These are phyloP conservation scores for Platanista minor DNA, from an alignment of 2,113 vertebrate genomes.

Conservation along the genomic window DNA sequence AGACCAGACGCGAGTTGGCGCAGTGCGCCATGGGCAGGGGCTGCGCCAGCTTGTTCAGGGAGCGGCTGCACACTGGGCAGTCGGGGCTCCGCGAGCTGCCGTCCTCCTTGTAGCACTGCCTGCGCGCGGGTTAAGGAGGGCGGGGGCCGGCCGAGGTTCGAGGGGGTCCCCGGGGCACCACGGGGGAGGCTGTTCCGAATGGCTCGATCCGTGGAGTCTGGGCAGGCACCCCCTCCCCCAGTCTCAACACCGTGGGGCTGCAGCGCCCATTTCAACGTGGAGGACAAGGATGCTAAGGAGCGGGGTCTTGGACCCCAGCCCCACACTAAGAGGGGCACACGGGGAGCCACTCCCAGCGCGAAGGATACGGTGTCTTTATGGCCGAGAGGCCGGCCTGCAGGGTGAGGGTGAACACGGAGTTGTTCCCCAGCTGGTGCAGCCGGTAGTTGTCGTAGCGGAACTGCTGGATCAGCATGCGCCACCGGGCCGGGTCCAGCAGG, in stretches of 20 bases:
- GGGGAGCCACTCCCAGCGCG: rapidly evolving
- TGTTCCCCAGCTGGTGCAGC: constrained; percentile 98
- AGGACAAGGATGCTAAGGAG: too few species aligned
- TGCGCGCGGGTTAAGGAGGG: constrained; percentile 79
- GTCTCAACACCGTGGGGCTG: not conserved
- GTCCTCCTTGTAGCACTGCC: constrained; percentile 99
- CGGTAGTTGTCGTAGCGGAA: constrained; percentile 99
- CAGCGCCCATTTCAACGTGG: not conserved
- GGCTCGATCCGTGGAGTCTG: not conserved
- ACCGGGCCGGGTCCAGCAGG: constrained; percentile 97
- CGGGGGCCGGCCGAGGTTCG: not conserved
- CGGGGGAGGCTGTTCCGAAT: not conserved
- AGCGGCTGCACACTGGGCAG: constrained; percentile 99
- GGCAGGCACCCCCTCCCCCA: not conserved
- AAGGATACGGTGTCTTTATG: constrained; percentile 99
- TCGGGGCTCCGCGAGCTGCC: constrained; percentile 98
- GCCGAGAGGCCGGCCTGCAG: constrained; percentile 98
- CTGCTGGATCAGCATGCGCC: constrained; percentile 99
- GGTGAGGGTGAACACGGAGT: constrained; percentile 98
- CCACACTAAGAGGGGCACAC: rapidly evolving
- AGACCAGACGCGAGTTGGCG: constrained; percentile 98
- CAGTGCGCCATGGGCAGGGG: constrained; percentile 99
- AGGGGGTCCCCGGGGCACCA: not conserved
- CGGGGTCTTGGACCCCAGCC: rapidly evolving
- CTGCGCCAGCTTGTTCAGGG: constrained; percentile 97